Conservation (phyloP, 64 coral and sea anemone genomes). For the Stylophora pistillata region DNA sequence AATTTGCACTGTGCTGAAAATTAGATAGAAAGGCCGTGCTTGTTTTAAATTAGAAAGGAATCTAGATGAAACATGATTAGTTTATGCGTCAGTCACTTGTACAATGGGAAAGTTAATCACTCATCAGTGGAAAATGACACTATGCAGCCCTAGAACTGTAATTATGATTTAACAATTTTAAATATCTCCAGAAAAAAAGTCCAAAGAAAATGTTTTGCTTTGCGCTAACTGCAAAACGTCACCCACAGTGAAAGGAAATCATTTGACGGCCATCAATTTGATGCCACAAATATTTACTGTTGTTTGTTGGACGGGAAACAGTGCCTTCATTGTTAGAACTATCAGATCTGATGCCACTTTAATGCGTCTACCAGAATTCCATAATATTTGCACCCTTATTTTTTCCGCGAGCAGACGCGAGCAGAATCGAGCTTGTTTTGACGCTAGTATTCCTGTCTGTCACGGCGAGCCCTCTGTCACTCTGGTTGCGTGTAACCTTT, state of each 20-base stretch:
- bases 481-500: constrained; percentile 24
- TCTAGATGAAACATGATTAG: not conserved
- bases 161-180: not conserved
- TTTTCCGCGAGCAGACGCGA: not conserved
- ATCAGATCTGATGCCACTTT: constrained; percentile 11
- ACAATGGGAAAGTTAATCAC: not conserved
- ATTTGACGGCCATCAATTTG: constrained; percentile 39
- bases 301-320: constrained; percentile 22
- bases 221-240: constrained; percentile 8
- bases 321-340: constrained; percentile 4
- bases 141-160: not conserved
- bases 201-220: not conserved
- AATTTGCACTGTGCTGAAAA: not conserved
- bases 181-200: not conserved
- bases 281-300: constrained; percentile 30
- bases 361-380: not conserved
- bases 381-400: not conserved
- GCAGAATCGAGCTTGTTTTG: not conserved
- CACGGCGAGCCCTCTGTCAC: not conserved
- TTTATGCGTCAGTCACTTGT: not conserved
- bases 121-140: not conserved
- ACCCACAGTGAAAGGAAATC: constrained; percentile 36
- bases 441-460: not conserved
- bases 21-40: constrained; percentile 4
- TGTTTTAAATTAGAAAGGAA: not conserved